These are phyloP conservation scores for Lasiurus cinereus DNA, from an alignment of 2,113 vertebrate genomes.

Conservation along the genomic window DNA sequence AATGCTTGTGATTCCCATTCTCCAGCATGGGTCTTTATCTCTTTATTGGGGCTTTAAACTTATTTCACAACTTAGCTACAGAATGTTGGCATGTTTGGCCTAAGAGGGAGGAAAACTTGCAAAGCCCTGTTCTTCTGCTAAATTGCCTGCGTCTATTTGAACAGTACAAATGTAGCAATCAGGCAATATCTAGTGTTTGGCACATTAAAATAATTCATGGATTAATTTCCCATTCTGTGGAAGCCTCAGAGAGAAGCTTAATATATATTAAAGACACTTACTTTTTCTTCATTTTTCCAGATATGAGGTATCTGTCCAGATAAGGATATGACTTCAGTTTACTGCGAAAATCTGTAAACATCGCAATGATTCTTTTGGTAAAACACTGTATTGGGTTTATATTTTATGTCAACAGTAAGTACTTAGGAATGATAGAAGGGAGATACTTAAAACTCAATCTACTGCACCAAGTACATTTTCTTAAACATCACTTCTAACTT, in stretches of 20 bases:
- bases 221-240: constrained; percentile 42
- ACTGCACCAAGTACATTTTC: constrained; percentile 44
- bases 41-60: constrained; percentile 75
- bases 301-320: constrained; percentile 63
- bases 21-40: constrained; percentile 52
- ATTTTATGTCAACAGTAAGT: constrained; percentile 75
- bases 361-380: constrained; percentile 60
- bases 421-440: constrained; percentile 72
- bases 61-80: constrained; percentile 66
- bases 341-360: constrained; percentile 66
- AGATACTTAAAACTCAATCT: constrained; percentile 64
- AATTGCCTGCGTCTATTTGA: constrained; percentile 44
- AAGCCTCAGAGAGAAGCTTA: constrained; percentile 35
- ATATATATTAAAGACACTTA: constrained; percentile 17
- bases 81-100: constrained; percentile 32
- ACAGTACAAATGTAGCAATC: constrained; percentile 27
- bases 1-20: constrained; percentile 25
- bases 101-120: constrained; percentile 67
- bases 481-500: constrained; percentile 71
- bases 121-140: not conserved
- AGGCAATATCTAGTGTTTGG: constrained; percentile 13
- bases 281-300: constrained; percentile 62
- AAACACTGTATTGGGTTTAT: constrained; percentile 68
- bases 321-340: constrained; percentile 69
- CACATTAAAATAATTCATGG: constrained; percentile 56